Percentiles rank a stretch among this genome's conserved stretches.
These are phyloP conservation scores for Zonitis immaculata DNA, from an alignment of 2,888 invertebrate genomes.

Conservation along the genomic window DNA sequence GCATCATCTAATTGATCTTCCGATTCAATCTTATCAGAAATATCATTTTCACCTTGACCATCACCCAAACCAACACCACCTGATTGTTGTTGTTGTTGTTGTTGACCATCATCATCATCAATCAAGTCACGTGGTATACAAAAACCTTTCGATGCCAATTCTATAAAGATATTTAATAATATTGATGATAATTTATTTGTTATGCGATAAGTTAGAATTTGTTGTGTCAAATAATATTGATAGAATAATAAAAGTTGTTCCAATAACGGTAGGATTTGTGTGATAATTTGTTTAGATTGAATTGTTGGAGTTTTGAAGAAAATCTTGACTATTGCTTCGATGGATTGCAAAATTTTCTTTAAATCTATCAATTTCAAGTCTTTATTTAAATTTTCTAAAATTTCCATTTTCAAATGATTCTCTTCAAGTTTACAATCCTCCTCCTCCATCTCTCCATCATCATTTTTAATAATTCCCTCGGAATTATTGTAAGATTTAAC, in stretches of 20 bases:
- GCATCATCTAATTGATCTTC: conserved; percentile 93
- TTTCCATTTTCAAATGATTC: conserved; percentile 62
- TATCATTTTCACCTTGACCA: conserved; percentile 90
- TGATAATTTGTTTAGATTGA: conserved; percentile 25
- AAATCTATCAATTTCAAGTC: conserved; percentile 61
- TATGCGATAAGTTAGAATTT: conserved; percentile 71
- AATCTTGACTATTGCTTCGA: conserved; percentile 43
- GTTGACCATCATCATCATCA: conserved; percentile 54
- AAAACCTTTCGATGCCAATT: conserved; percentile 83
- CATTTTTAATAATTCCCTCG: conserved; percentile 35
- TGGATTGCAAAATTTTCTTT: conserved; percentile 39
- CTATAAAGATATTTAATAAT: conserved; percentile 77
- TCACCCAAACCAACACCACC: conserved; percentile 89
- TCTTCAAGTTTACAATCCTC: conserved; percentile 54
- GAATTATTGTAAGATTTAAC: conserved; percentile 49
- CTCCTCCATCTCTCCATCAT: conserved; percentile 38
- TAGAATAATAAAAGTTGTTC: conserved; percentile 71
- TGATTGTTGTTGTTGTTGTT: conserved; percentile 25
- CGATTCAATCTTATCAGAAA: conserved; percentile 84
- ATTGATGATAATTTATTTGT: conserved; percentile 80
- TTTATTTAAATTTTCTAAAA: conserved; percentile 58
- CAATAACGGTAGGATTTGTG: conserved; percentile 60
- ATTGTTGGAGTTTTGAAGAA: conserved; percentile 40
- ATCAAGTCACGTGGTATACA: conserved; percentile 84
- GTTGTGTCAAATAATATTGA: conserved; percentile 75